phyloP scores from a whole-genome alignment of 1,140 invertebrate genomes.

The Neodiprion pinetum region DNA sequence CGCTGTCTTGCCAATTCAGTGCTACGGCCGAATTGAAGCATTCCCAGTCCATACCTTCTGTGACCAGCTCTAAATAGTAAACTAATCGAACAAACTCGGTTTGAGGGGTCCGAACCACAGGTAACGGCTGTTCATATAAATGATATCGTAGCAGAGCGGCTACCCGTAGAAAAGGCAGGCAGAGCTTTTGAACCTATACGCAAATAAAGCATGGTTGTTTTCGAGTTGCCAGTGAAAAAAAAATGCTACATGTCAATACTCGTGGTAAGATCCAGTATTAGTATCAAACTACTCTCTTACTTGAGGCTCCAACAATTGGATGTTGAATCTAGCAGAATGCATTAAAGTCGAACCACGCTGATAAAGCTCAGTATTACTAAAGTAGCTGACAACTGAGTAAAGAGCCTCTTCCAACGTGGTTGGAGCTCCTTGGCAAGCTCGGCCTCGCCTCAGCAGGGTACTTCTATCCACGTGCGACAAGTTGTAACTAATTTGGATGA shows the following conservation, averaged over 20 bases:
- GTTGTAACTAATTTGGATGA: constrained; percentile 74
- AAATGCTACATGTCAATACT: neutral
- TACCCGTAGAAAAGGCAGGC: constrained; percentile 84
- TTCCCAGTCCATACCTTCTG: constrained; percentile 71
- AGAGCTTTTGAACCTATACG: constrained; percentile 75
- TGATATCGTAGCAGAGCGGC: constrained; percentile 85
- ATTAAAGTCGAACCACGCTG: constrained; percentile 38
- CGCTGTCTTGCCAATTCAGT: constrained; percentile 68
- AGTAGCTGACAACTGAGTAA: constrained; percentile 52
- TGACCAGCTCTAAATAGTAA: constrained; percentile 77
- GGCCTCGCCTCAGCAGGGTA: constrained; percentile 43
- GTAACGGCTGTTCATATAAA: constrained; percentile 82
- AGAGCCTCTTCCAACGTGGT: constrained; percentile 45
- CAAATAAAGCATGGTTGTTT: constrained; percentile 44
- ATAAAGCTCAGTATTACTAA: constrained; percentile 51
- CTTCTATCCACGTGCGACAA: constrained; percentile 64
- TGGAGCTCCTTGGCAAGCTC: constrained; percentile 31
- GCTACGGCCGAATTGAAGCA: constrained; percentile 72
- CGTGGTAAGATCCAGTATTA: neutral
- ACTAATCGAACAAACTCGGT: constrained; percentile 78
- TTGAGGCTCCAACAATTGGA: constrained; percentile 44
- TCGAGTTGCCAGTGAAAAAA: constrained; percentile 41
- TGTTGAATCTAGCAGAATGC: constrained; percentile 33
- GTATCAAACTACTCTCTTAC: constrained; percentile 23
- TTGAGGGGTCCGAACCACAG: constrained; percentile 67